Base-by-base conservation (phyloP, 2,888 invertebrate genomes). In the Myathropa florea region DNA sequence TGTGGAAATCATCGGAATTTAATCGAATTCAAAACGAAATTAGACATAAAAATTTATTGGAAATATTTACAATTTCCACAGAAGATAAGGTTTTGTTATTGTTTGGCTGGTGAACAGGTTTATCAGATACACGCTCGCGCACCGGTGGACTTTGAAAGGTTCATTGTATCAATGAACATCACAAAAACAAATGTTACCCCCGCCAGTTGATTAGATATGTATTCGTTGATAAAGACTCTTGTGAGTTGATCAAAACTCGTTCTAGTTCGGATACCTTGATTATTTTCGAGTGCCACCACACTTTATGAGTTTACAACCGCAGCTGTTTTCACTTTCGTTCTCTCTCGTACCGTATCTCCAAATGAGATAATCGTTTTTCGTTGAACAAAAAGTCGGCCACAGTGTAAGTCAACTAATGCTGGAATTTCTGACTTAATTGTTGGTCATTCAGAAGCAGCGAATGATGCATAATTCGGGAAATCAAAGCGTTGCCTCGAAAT, bases 41-140 rank as follows among this genome's bases (percentile, higher is more conserved):
- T 36, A 39, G 4, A 12, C 55, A 18, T 3, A 6, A 18, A 1
- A 14, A 39, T 39, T 39, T 4, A 39, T 39, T 39, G 39, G 4
- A 23, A 23, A 55, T 55, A 23, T 23, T 12, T 23, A 55, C 55
- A 55, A 55, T 9, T 55, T 55, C 23, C 14, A 33, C 14, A 23
- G 14, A 14, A 9, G 26, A 71, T 60, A 71, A 70, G 1, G 12
- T 28, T 28, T 72, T 72, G 61, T 72, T 72, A 72, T 72, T 61
- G 61, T 61, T 70, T 70, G 12, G 60, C 12, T 36, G 18, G 57
- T 55, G 36, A 36, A 36, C 26, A 70, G 14, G 26, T 59, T 72
- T 72, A 72, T 72, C 61, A 28, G 46, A 72, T 30, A 72, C 18
- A 39, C 28, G 60, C 12, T 1, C 39, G 21, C n/a, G 23, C 26